phyloP scores from a whole-genome alignment of 1,140 invertebrate genomes.

The Drosophila ohnishii region DNA sequence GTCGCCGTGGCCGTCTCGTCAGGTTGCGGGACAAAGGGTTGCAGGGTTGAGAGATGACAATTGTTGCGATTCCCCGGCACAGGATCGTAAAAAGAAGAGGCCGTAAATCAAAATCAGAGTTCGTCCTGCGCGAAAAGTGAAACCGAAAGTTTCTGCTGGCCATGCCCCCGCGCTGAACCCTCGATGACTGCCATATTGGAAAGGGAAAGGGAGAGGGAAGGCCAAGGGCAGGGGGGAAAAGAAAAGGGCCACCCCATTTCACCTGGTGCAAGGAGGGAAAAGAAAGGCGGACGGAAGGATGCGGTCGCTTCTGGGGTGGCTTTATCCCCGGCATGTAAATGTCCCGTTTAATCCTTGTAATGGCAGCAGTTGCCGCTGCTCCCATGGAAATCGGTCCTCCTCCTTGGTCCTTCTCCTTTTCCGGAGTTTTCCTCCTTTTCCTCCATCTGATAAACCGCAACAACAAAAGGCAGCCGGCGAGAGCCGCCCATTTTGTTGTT shows the following conservation, averaged over 20 bases:
- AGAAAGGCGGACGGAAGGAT: slow-evolving; percentile 16
- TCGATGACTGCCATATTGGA: slow-evolving; percentile 52
- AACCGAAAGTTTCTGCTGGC: slow-evolving; percentile 31
- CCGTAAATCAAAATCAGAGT: slow-evolving; percentile 73
- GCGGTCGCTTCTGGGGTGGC: slow-evolving; percentile 55
- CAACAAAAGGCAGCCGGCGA: slow-evolving; percentile 45
- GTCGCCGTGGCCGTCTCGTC: slow-evolving; percentile 41
- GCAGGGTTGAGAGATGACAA: slow-evolving; percentile 57
- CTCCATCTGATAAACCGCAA: slow-evolving; percentile 53
- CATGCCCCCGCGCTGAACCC: slow-evolving; percentile 21
- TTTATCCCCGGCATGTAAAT: slow-evolving; percentile 60
- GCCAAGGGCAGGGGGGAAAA: neutral
- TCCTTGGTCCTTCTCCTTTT: neutral
- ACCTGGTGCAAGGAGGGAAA: slow-evolving; percentile 39
- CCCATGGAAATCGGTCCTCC: slow-evolving; percentile 59
- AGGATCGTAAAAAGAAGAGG: slow-evolving; percentile 58
- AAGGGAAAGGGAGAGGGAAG: neutral
- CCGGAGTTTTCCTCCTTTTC: neutral
- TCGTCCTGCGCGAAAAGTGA: slow-evolving; percentile 56
- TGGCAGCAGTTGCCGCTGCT: slow-evolving; percentile 67
- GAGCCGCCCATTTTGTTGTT: slow-evolving; percentile 29
- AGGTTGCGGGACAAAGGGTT: slow-evolving; percentile 76
- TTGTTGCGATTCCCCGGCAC: slow-evolving; percentile 70
- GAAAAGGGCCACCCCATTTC: slow-evolving; percentile 40
- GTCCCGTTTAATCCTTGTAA: slow-evolving; percentile 68